Evolutionary conservation across 2,797 vertebrate species (phyloP), one percentile per base, ranked within the genome.

Genomic region (Leptodactylus fallax): DNA sequence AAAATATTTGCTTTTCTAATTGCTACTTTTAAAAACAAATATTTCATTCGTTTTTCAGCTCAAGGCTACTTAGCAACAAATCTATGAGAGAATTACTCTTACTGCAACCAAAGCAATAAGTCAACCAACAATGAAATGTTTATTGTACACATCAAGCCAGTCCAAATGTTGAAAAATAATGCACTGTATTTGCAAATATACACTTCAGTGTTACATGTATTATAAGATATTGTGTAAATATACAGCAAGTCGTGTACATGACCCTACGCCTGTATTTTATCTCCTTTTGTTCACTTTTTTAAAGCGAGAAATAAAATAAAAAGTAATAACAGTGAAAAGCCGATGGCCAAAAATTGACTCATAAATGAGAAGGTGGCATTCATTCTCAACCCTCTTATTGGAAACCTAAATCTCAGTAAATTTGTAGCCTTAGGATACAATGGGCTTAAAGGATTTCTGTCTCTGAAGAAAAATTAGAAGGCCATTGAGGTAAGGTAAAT

Each of bases 361-460:
- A 98, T 98, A 97, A 97, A 97, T 97, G 96, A 97, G 96, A 96
- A 95, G 95, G 95, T 95, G 95, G 95, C 95, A 97, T 97, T 98
- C 96, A 97, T 98, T 85, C 97, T 97, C 94, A 90, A 93, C 87
- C 85, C 93, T 96, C 96, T 97, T 98, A 98, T 97, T 97, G 97
- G 96, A 97, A 98, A 97, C 95, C 96, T 97, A 97, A 96, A 96
- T 97, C 96, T 98, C 96, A 96, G 96, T 97, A 98, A 97, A 97
- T 97, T 97, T 97, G 96, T 98, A 97, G 97, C 97, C 96, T 96
- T 92, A 94, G 96, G 97, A 96, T 96, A 98, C 96, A 97, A 98
- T 97, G 95, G 96, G 94, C 97, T 98, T 98, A 99, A 97, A 97
- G 97, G 97, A 98, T 98, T 98, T 97, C 96, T 97, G 96, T 98